A percentile compares a stretch with the other conserved stretches of the same genome.
Conservation (phyloP, 2,888 invertebrate genomes). For the Tridacna crocea region DNA sequence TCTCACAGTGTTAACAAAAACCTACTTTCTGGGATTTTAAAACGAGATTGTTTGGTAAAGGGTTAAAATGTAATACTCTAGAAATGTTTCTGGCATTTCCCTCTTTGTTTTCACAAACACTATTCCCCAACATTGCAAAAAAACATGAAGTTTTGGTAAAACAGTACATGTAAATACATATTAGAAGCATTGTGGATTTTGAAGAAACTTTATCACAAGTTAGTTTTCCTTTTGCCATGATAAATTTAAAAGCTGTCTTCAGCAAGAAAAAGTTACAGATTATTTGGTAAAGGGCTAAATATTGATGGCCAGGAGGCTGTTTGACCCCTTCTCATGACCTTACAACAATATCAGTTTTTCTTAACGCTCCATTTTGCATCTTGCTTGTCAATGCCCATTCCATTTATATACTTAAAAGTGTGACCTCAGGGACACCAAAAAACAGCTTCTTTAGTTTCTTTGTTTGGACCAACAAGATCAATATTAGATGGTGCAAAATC, state of each 20-base stretch:
- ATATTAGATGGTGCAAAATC: too few relatives aligned
- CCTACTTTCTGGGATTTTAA: neutral
- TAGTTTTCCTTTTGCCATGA: neutral
- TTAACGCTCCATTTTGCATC: constrained; percentile 11
- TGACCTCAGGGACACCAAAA: too few relatives aligned
- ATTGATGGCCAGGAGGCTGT: constrained; percentile 11
- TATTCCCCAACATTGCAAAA: too few relatives aligned
- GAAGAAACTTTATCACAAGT: neutral
- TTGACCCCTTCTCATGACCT: constrained; percentile 43
- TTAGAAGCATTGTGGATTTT: neutral
- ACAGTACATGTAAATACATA: neutral
- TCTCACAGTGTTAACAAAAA: too few relatives aligned
- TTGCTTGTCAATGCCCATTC: too few relatives aligned
- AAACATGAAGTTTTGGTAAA: too few relatives aligned
- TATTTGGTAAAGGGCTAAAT: neutral
- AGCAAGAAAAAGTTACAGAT: neutral
- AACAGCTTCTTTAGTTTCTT: too few relatives aligned
- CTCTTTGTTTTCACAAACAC: too few relatives aligned
- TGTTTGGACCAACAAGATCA: too few relatives aligned
- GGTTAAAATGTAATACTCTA: neutral
- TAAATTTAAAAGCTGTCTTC: neutral
- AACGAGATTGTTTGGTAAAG: neutral
- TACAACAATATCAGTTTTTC: constrained; percentile 35
- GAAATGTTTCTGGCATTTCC: too few relatives aligned
- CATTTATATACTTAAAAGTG: too few relatives aligned